These are phyloP conservation scores for Chalcis sispes DNA, from an alignment of 2,888 invertebrate species.

Conservation along the genomic window DNA sequence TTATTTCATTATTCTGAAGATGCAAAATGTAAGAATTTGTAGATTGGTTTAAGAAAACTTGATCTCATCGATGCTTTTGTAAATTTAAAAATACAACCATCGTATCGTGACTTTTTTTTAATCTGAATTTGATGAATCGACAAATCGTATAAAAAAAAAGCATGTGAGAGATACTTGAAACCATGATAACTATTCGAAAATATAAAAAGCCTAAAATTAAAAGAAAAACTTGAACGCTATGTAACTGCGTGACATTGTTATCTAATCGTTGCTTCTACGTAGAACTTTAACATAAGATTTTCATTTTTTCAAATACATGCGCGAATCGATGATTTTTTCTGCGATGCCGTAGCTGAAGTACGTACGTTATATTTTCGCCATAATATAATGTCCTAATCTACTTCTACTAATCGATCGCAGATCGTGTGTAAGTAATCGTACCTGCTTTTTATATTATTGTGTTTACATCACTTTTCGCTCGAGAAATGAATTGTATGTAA, in stretches of 20 bases:
- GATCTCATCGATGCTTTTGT: slow-evolving; percentile 35
- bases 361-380: slow-evolving; percentile 49
- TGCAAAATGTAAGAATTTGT: slow-evolving; percentile 19
- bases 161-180: too few species aligned
- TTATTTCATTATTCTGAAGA: too few species aligned
- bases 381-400: slow-evolving; percentile 53
- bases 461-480: slow-evolving; percentile 47
- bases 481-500: slow-evolving; percentile 44
- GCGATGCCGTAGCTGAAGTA: slow-evolving; percentile 26
- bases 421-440: slow-evolving; percentile 52
- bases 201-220: not conserved
- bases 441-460: slow-evolving; percentile 53
- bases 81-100: slow-evolving; percentile 4
- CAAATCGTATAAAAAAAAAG: not conserved
- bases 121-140: not conserved
- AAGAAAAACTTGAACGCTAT: not conserved
- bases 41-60: slow-evolving; percentile 51
- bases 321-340: slow-evolving; percentile 21
- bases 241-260: slow-evolving; percentile 26
- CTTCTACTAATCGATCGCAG: slow-evolving; percentile 45
- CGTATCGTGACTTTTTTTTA: slow-evolving; percentile 6
- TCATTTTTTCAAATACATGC: slow-evolving; percentile 15
- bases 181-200: slow-evolving; percentile 1
- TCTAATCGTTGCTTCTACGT: not conserved
- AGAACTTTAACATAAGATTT: not conserved